Conservation (phyloP, 2,113 vertebrate species). For the Tenrec ecaudatus region DNA sequence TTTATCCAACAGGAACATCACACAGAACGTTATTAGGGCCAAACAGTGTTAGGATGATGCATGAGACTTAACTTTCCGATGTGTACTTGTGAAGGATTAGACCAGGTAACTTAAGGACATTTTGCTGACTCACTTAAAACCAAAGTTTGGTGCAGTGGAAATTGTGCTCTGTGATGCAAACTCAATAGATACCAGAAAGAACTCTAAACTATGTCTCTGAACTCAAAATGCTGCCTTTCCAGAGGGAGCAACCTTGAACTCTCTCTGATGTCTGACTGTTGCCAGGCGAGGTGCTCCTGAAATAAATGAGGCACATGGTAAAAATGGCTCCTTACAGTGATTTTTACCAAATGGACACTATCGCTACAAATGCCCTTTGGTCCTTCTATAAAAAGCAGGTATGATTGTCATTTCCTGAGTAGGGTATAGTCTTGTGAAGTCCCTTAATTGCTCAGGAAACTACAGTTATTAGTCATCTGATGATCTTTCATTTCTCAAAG, state of each 20-base stretch:
- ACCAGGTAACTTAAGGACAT: slow-evolving; percentile 34
- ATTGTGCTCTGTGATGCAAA: not conserved
- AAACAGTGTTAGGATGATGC: slow-evolving; percentile 76
- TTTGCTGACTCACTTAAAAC: slow-evolving; percentile 65
- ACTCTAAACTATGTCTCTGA: not conserved
- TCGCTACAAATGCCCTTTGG: slow-evolving; percentile 70
- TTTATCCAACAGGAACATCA: slow-evolving; percentile 66
- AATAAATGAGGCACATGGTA: slow-evolving; percentile 56
- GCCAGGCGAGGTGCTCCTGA: slow-evolving; percentile 10
- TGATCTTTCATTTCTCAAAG: slow-evolving; percentile 79
- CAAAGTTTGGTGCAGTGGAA: slow-evolving; percentile 43
- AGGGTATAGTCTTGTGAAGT: slow-evolving; percentile 50
- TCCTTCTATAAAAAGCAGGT: slow-evolving; percentile 64
- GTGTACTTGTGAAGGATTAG: slow-evolving; percentile 71
- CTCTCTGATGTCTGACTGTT: slow-evolving; percentile 16
- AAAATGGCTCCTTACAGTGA: slow-evolving; percentile 56
- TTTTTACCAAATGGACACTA: slow-evolving; percentile 27
- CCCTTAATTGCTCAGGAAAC: slow-evolving; percentile 75
- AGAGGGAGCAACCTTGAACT: not conserved
- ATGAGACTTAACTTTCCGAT: slow-evolving; percentile 48
- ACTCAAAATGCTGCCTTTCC: slow-evolving; percentile 17
- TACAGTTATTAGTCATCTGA: slow-evolving; percentile 78
- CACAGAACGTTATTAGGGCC: slow-evolving; percentile 70
- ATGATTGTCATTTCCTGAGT: slow-evolving; percentile 76
- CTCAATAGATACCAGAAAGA: not conserved